Evolutionary conservation across 30 jellyfish, hydroid and myxozoan genomes (phyloP), one percentile per base, ranked within the genome.

Genomic region (Hydractinia symbiolongicarpus): DNA sequence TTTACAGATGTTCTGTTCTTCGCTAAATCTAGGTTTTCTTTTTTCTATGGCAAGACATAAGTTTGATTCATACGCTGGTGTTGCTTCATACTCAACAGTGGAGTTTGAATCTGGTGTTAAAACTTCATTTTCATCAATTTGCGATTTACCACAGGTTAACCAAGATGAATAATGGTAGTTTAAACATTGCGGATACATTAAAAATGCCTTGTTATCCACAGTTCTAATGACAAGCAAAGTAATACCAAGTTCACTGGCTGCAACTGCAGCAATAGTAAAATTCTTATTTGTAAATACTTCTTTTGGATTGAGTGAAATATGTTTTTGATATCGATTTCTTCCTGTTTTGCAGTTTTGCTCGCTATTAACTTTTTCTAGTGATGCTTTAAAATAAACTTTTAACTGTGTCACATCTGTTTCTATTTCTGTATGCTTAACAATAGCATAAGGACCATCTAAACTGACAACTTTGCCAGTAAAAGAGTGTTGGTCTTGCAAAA

Each of bases 1-100:
- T 53, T 10, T 72, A n/a, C 30, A 30, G 14, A 58, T 7, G 19
- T 44, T 44, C 62, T 72, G 81, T 7, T 17, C 16, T n/a, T 44
- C 50, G 58, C 44, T 17, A 72, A 30, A 17, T 15, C 50, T 72
- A 72, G 44, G 30, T 10, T 7, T 44, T 44, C 74, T n/a, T 64
- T 64, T 51, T 13, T 64, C 40, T 4, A 13, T 13, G 7, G 40
- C 74, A n/a, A 79, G 17, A 66, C 83, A 60, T 61, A 90, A 83
- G 71, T 71, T 82, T 78, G 95, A 82, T 19, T 82, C 76, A 61
- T 58, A 21, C 5, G 95, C 88, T 77, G 73, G 74, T 6, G 78
- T 90, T 6, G 94, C 68, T 67, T 90, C 97, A 69, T 55, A 90
- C 73, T 90, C 97, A 1, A 85, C 83, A 8, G 97, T 90, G 4